Evolutionary conservation across 2,113 vertebrate genomes (phyloP).

Genomic region (Phrynosoma platyrhinos): DNA sequence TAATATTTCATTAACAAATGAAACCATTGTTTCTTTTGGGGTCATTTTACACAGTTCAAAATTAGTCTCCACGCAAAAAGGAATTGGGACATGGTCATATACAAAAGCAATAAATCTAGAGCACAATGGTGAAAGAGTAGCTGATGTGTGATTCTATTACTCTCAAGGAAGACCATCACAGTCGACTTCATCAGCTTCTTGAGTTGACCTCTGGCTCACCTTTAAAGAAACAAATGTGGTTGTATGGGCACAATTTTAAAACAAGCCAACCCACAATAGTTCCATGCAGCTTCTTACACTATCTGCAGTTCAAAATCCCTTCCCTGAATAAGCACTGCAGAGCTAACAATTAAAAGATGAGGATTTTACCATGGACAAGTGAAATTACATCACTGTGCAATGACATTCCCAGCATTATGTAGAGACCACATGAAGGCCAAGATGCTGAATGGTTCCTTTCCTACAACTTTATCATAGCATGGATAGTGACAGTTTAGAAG

Average conservation of each 20-base stretch:
- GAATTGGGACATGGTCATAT: background rate
- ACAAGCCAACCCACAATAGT: constrained; percentile 22
- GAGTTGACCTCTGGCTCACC: constrained; percentile 29
- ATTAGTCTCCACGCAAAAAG: background rate
- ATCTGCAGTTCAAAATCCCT: constrained; percentile 50
- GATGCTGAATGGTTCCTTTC: constrained; percentile 38
- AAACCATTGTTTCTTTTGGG: background rate
- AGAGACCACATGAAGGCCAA: constrained; percentile 47
- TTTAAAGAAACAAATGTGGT: constrained; percentile 23
- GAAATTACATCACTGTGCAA: constrained; percentile 55
- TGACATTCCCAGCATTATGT: constrained; percentile 40
- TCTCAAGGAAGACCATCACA: background rate
- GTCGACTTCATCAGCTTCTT: constrained; percentile 9
- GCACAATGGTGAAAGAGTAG: background rate
- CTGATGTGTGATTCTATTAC: too few relatives aligned
- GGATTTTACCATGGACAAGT: constrained; percentile 48
- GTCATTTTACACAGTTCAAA: background rate
- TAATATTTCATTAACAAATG: constrained; percentile 5
- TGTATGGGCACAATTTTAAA: constrained; percentile 45
- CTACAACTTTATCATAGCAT: constrained; percentile 37
- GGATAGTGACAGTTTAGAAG: constrained; percentile 53
- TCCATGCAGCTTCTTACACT: constrained; percentile 34
- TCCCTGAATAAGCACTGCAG: constrained; percentile 19
- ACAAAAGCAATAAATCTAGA: background rate
- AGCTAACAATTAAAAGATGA: constrained; percentile 40